Conservation (phyloP, 2,797 vertebrate species). For the Balearica regulorum region DNA sequence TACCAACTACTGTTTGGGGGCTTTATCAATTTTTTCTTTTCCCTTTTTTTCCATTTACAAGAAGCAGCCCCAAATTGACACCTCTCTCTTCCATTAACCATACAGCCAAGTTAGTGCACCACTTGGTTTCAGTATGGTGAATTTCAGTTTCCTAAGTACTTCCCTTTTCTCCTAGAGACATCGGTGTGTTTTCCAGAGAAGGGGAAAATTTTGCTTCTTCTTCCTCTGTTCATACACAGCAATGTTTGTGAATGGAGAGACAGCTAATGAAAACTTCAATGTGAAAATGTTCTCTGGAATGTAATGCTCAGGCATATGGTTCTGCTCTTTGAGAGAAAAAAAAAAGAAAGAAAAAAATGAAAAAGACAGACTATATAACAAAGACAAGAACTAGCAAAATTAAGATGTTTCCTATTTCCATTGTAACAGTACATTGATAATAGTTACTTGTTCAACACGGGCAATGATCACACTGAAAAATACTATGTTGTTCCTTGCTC, state of each 20-base stretch:
- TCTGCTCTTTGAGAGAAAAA: neutral
- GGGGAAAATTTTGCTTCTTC: neutral
- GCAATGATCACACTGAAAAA: neutral
- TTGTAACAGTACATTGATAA: conserved; percentile 18
- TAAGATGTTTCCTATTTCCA: neutral
- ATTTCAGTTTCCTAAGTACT: neutral
- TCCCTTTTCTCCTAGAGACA: neutral
- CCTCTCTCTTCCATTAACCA: neutral
- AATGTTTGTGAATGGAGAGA: neutral
- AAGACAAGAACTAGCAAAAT: neutral
- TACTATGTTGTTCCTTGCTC: neutral
- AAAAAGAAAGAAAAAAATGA: neutral
- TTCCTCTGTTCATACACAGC: neutral
- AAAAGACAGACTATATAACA: neutral
- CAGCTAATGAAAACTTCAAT: neutral
- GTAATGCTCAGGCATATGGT: neutral
- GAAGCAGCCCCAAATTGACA: neutral
- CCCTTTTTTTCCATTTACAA: neutral
- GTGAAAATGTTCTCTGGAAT: neutral
- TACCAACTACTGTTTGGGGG: neutral
- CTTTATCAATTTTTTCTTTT: neutral
- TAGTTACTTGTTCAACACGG: neutral
- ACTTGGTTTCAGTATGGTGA: neutral
- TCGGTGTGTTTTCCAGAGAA: neutral
- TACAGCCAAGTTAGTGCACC: neutral